Evolutionary conservation across 2,888 invertebrate species (phyloP).

Genomic region (Subacronicta megacephala): DNA sequence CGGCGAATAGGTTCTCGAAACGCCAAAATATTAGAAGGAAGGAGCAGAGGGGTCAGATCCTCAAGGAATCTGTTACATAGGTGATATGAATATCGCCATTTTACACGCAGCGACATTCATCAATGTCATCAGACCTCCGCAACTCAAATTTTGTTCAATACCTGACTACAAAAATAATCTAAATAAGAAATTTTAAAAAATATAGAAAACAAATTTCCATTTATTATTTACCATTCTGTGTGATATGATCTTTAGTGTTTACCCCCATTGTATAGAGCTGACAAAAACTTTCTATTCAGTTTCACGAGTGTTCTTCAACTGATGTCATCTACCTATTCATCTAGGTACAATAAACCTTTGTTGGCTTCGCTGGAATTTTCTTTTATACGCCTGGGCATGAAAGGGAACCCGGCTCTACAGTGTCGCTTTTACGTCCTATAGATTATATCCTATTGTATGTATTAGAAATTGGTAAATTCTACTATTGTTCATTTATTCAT

Average conservation of each 20-base stretch:
- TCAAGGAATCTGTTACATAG: no score
- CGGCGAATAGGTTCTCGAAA: no score
- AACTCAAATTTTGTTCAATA: no score
- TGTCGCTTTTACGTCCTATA: neutral
- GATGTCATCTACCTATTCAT: constrained; percentile 10
- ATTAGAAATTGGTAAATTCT: no score
- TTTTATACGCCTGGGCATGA: constrained; percentile 2
- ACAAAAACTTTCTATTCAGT: constrained; percentile 46
- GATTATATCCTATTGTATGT: neutral
- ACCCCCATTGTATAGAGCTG: constrained; percentile 36
- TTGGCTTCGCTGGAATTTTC: constrained; percentile 7
- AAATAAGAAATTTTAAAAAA: constrained; percentile 20
- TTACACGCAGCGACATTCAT: no score
- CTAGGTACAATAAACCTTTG: constrained; percentile 12
- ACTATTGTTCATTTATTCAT: no score
- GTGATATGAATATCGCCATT: no score
- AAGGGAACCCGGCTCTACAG: neutral
- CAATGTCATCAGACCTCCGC: no score
- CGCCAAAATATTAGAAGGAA: no score
- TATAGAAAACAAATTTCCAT: constrained; percentile 23
- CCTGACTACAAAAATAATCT: no score
- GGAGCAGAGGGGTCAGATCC: no score
- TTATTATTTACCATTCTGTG: constrained; percentile 9
- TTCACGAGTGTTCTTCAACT: constrained; percentile 22
- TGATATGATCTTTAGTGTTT: constrained; percentile 29